phyloP scores from a whole-genome alignment of 53 echinoderm and acorn worm species.

The Patiria pectinifera region DNA sequence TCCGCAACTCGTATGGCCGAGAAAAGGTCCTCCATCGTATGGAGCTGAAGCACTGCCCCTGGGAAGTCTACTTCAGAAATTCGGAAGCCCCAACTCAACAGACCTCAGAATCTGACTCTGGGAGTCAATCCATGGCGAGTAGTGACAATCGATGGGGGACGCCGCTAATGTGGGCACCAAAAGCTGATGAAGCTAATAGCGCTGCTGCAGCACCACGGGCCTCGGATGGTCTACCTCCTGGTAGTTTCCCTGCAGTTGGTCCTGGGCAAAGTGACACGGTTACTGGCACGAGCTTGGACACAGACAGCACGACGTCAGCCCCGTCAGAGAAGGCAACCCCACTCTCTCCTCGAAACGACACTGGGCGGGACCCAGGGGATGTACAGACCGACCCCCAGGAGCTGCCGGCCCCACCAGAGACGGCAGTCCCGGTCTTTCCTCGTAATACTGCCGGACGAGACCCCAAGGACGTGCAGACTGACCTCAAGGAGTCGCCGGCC shows the following conservation, averaged over 20 bases:
- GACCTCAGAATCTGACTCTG: background rate
- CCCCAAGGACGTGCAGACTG: background rate
- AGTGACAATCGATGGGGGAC: background rate
- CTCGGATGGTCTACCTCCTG: background rate
- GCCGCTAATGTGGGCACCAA: background rate
- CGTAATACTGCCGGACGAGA: background rate
- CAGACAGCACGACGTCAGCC: background rate
- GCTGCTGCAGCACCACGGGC: background rate
- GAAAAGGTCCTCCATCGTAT: slow-evolving; percentile 48
- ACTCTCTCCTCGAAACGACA: too few relatives aligned
- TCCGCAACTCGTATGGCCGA: slow-evolving; percentile 1
- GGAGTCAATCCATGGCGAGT: background rate
- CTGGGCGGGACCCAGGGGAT: too few relatives aligned
- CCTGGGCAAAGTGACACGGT: background rate
- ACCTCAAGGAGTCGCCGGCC: too few relatives aligned
- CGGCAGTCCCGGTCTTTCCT: background rate
- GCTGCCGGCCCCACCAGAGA: too few relatives aligned
- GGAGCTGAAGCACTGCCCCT: too few relatives aligned
- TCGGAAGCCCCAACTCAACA: background rate
- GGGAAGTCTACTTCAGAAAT: too few relatives aligned
- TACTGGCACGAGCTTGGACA: background rate
- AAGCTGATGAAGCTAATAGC: background rate
- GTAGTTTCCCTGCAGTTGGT: background rate
- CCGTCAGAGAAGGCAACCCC: background rate
- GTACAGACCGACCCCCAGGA: too few relatives aligned